Conservation (phyloP, 2,888 invertebrate genomes). For the Escarpia spicata region DNA sequence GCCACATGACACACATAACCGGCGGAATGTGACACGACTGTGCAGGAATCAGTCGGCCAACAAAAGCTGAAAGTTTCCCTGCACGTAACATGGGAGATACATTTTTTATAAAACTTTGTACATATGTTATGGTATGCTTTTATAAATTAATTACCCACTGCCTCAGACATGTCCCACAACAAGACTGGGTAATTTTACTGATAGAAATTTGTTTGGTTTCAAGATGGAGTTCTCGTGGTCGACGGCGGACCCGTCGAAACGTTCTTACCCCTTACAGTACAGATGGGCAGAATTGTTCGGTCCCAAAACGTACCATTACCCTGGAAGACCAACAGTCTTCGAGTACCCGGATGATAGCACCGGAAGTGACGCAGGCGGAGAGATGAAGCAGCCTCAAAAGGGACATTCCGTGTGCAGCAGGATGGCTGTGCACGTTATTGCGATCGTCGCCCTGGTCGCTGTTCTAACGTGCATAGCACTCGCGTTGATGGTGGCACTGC, state of each 20-base stretch:
- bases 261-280: not conserved
- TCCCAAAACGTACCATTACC: not conserved
- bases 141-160: not conserved
- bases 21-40: too few relatives aligned
- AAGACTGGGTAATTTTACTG: not conserved
- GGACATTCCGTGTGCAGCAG: not conserved
- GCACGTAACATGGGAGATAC: too few relatives aligned
- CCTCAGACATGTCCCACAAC: not conserved
- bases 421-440: not conserved
- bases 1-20: too few relatives aligned
- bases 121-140: not conserved
- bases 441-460: not conserved
- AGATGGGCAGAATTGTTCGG: conserved; percentile 5
- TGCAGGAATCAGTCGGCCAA: too few relatives aligned
- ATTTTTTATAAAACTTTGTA: too few relatives aligned
- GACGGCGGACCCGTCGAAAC: not conserved
- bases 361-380: not conserved
- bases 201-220: not conserved
- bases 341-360: not conserved
- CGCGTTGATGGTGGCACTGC: not conserved
- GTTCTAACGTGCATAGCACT: not conserved
- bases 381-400: not conserved
- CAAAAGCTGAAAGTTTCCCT: too few relatives aligned
- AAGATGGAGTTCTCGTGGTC: not conserved
- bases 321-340: not conserved